phyloP scores from a whole-genome alignment of 2,113 vertebrate species.

The Cercocebus atys region DNA sequence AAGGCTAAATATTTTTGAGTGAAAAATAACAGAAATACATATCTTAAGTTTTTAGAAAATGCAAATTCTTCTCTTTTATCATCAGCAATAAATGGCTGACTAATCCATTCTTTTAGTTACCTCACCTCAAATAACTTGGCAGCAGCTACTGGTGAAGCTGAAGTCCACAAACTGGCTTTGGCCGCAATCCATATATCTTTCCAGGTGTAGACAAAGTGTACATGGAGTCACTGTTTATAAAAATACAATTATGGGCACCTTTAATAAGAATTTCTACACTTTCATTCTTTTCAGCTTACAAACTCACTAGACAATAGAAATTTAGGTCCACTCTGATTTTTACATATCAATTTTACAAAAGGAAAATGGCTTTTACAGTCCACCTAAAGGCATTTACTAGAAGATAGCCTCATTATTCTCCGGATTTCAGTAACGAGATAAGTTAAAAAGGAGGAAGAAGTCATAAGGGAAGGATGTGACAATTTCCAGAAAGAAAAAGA shows the following conservation, averaged over 20 bases:
- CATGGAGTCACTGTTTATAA: neutral
- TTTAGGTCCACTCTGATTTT: neutral
- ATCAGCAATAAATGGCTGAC: neutral
- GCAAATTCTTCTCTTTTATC: neutral
- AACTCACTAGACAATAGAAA: neutral
- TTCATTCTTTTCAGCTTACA: neutral
- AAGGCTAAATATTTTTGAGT: neutral
- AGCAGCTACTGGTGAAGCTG: neutral
- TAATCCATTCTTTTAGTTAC: neutral
- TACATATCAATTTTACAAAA: neutral
- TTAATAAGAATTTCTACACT: neutral
- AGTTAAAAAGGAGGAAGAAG: neutral
- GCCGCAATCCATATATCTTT: neutral
- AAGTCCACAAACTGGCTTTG: neutral
- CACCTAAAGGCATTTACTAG: neutral
- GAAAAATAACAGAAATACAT: neutral
- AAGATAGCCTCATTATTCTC: neutral
- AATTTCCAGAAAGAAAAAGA: neutral
- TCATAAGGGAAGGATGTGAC: neutral
- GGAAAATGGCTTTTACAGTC: neutral
- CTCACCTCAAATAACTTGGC: neutral
- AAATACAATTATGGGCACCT: neutral
- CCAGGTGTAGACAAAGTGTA: neutral
- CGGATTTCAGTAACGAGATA: neutral
- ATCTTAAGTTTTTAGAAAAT: neutral